Base-by-base conservation (phyloP, 2,797 vertebrate species). In the Hybognathus amarus region DNA sequence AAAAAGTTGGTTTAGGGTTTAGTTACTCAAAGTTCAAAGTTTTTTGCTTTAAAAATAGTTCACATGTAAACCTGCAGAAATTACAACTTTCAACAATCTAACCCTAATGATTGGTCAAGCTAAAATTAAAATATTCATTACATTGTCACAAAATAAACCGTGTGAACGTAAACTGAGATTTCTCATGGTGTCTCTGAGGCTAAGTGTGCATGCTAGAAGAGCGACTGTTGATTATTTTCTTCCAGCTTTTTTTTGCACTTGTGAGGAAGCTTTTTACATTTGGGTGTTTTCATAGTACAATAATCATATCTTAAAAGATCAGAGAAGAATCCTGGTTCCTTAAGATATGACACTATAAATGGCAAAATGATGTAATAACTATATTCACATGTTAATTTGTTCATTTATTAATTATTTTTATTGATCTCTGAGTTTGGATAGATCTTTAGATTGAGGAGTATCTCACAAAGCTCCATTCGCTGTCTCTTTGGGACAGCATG, bases 391-490 rank as follows among this genome's bases (percentile, higher is more conserved):
- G 66, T 66, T 78, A 1, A 42, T 59, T 24, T 24, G 73, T 24
- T 59, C 13, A 59, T 76, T 76, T 27, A 38, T 67, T 38, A 18
- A 10, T 13, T 63, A 6, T 61, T 15, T n/a, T 40, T 56, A 24
- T 24, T 59, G 33, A 75, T 75, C 38, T 63, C 59, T 42, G 67
- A 27, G 42, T 36, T 78, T 78, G 68, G n/a, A 52, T n/a, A 18
- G 36, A 17, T 61, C 15, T 76, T 61, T 33, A 59, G 13, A 66
- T 38, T 66, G 59, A 66, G 6, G 22, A 42, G 17, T 61, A 24
- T 68, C 33, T 42, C 47, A 54, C 70, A 18, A 74, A 66, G 24
- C 38, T 40, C 5, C 10, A 18, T 22, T 74, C n/a, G 2, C 17
- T 33, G 63, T 27, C 33, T 63, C 42, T 20, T 66, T 36, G 68